phyloP scores from a whole-genome alignment of 2,797 vertebrate species.

The Clarias laeviceps region DNA sequence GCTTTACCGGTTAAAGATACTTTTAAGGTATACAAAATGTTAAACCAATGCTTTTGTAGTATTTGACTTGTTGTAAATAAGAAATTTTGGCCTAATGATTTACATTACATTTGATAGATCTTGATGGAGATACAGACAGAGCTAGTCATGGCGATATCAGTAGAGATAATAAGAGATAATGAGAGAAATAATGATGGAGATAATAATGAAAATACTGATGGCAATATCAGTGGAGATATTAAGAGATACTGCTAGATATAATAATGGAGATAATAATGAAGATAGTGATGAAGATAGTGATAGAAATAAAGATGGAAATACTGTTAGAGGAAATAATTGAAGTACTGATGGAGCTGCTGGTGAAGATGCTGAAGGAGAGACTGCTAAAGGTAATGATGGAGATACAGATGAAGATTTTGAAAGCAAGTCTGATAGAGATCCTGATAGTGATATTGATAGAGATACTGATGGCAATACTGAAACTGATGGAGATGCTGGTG shows the following conservation, averaged over 20 bases:
- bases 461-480: too few species aligned
- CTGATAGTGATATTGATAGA: too few species aligned
- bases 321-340: not conserved
- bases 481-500: too few species aligned
- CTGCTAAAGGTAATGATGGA: not conserved
- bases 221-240: not conserved
- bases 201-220: too few species aligned
- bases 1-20: not conserved
- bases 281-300: too few species aligned
- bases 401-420: not conserved
- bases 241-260: too few species aligned
- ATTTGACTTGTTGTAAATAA: not conserved
- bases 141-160: not conserved
- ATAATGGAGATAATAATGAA: too few species aligned
- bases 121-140: not conserved
- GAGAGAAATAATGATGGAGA: too few species aligned
- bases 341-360: not conserved
- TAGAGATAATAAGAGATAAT: too few species aligned
- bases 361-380: not conserved
- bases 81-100: not conserved
- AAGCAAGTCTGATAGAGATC: not conserved
- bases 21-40: not conserved
- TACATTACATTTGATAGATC: not conserved
- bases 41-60: not conserved
- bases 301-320: not conserved